Base-by-base conservation (phyloP, 2,888 invertebrate species). In the Nemapogon koenigi region DNA sequence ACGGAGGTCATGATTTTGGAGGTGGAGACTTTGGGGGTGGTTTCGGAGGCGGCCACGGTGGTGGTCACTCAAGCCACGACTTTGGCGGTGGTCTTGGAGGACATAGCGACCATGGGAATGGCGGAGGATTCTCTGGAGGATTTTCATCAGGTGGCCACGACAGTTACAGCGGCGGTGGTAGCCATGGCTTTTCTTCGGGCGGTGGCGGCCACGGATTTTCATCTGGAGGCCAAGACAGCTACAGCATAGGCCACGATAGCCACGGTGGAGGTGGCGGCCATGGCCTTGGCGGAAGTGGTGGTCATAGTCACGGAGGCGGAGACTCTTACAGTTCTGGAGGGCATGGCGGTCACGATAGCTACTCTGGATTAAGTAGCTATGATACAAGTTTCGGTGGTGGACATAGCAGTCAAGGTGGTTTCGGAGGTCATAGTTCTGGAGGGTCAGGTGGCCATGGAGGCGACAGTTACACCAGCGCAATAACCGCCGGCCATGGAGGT, bases 401-500 rank as follows among this genome's bases (percentile, higher is more conserved):
- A 13, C 41, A 46, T 17, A 45, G n/a, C n/a, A n/a, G n/a, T n/a
- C n/a, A n/a, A n/a, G n/a, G n/a, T n/a, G n/a, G 47, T 8, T 40
- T 44, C 11, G 15, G 29, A 25, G 51, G 49, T 7, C 40, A 49
- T 3, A 53, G 51, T 39, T 28, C 28, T 8, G 38, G 40, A 13
- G 22, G 45, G 37, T 27, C 46, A 1, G 51, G 55, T 3, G 53
- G 47, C 30, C 51, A 48, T 29, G 56, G 55, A 7, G 70, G 66
- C 41, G 80, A 70, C 46, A 79, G 68, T 44, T 79, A 71, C 52
- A 70, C 64, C 22, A 70, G 62, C 44, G 76, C 69, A 41, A 54
- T 71, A 62, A 15, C 60, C 30, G 39, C 79, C 3, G 81, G 80
- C 11, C 76, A 78, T 43, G 78, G 79, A 1, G 78, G 79, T 11